Evolutionary conservation across 1,140 invertebrate species (phyloP).

Genomic region (Tetramorium simillimum): DNA sequence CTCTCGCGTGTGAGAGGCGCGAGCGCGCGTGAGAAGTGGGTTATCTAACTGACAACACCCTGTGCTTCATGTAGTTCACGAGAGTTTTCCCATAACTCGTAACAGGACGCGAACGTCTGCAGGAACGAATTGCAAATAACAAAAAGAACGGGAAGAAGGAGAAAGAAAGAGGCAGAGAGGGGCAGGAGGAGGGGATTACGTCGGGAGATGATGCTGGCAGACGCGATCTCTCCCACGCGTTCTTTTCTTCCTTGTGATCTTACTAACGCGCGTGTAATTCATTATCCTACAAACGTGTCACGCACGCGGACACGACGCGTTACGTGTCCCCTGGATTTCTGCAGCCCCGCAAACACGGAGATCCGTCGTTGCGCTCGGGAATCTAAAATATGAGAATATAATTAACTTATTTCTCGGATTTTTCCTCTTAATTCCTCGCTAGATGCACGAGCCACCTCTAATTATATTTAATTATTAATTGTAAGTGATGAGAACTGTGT

Average conservation of each 20-base stretch:
- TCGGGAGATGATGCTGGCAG: conserved; percentile 39
- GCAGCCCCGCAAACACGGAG: not conserved
- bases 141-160: not conserved
- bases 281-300: conserved; percentile 26
- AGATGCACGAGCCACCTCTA: not conserved
- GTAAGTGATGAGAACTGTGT: not conserved
- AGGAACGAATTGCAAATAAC: not conserved
- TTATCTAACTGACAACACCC: conserved; percentile 76
- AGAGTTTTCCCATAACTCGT: conserved; percentile 68
- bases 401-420: not conserved
- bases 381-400: not conserved
- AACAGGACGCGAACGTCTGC: conserved; percentile 12
- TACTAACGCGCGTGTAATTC: not conserved
- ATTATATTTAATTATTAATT: conserved; percentile 5
- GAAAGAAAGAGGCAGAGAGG: not conserved
- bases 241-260: conserved; percentile 35
- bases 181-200: not conserved
- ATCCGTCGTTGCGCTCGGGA: not conserved
- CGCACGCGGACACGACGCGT: conserved; percentile 6
- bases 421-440: not conserved
- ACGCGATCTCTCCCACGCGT: conserved; percentile 57
- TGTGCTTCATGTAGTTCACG: conserved; percentile 70
- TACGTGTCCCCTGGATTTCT: conserved; percentile 15
- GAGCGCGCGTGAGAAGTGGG: conserved; percentile 77
- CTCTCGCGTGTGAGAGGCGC: conserved; percentile 52